Conservation (phyloP, 2,888 invertebrate species). For the Buathra laborator region DNA sequence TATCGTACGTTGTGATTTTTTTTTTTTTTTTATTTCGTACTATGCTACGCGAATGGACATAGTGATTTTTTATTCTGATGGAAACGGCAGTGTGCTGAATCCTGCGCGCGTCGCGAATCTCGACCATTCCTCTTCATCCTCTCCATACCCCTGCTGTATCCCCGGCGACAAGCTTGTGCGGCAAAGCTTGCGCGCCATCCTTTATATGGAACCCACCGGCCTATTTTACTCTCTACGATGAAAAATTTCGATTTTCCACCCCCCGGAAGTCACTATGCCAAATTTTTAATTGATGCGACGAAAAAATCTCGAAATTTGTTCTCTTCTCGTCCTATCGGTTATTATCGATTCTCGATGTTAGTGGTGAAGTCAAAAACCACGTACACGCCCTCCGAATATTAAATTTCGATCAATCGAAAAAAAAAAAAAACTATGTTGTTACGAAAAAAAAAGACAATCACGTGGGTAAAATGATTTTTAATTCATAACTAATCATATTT, state of each 20-base stretch:
- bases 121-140: slow-evolving; percentile 34
- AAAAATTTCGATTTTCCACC: slow-evolving; percentile 1
- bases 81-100: slow-evolving; percentile 53
- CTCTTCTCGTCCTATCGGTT: neutral
- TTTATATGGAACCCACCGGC: neutral
- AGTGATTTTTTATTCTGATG: slow-evolving; percentile 56
- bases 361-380: neutral
- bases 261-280: neutral
- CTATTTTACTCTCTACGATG: slow-evolving; percentile 4
- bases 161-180: neutral
- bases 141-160: neutral
- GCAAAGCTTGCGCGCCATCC: slow-evolving; percentile 27
- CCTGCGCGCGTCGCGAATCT: slow-evolving; percentile 54
- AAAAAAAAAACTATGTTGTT: neutral
- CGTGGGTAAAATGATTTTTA: no score
- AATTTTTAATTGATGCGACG: neutral
- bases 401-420: neutral
- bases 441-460: no score
- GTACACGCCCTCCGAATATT: neutral
- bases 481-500: no score
- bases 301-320: neutral
- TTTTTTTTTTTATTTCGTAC: neutral
- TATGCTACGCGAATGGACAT: slow-evolving; percentile 6
- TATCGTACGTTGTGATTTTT: neutral
- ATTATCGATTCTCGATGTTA: neutral